A percentile compares a stretch with the other conserved stretches of the same genome.
Conservation (phyloP, 2,797 vertebrate species). For the Danionella dracula region DNA sequence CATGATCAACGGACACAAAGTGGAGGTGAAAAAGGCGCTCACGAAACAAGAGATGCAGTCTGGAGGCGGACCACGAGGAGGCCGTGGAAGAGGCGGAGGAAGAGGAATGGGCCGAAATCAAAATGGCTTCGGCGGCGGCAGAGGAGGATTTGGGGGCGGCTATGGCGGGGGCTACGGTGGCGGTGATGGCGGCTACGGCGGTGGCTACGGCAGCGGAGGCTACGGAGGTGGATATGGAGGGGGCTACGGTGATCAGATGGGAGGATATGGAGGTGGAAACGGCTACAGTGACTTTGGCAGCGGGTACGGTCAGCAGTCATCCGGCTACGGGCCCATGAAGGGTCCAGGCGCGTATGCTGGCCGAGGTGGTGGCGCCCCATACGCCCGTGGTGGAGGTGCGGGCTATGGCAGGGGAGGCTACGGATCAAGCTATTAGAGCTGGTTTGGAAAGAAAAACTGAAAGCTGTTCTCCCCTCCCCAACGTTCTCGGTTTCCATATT, state of each 20-base stretch:
- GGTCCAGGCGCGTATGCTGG: slow-evolving; percentile 68
- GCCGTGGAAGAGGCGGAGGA: slow-evolving; percentile 60
- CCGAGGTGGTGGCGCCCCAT: slow-evolving; percentile 74
- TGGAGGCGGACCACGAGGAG: slow-evolving; percentile 60
- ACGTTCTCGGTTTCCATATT: slow-evolving; percentile 20
- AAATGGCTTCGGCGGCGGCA: slow-evolving; percentile 58
- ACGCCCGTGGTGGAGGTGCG: slow-evolving; percentile 49
- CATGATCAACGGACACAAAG: slow-evolving; percentile 78
- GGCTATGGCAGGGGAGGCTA: slow-evolving; percentile 63
- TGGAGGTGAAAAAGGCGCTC: slow-evolving; percentile 82
- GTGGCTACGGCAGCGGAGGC: slow-evolving; percentile 66
- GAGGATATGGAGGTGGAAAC: slow-evolving; percentile 47
- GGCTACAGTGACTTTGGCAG: slow-evolving; percentile 52
- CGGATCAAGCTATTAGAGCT: slow-evolving; percentile 34
- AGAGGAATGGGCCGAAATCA: slow-evolving; percentile 70
- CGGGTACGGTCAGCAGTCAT: slow-evolving; percentile 73
- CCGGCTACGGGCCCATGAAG: slow-evolving; percentile 79
- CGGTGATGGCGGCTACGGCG: slow-evolving; percentile 67
- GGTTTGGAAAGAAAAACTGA: slow-evolving; percentile 4
- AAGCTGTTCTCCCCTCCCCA: background rate
- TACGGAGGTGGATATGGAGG: slow-evolving; percentile 69
- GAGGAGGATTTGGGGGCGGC: slow-evolving; percentile 54
- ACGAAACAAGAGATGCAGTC: slow-evolving; percentile 78
- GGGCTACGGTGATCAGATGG: slow-evolving; percentile 50
- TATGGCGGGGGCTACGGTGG: slow-evolving; percentile 70